These are phyloP conservation scores for Corapipo altera DNA, from an alignment of 2,113 vertebrate species.

Conservation along the genomic window DNA sequence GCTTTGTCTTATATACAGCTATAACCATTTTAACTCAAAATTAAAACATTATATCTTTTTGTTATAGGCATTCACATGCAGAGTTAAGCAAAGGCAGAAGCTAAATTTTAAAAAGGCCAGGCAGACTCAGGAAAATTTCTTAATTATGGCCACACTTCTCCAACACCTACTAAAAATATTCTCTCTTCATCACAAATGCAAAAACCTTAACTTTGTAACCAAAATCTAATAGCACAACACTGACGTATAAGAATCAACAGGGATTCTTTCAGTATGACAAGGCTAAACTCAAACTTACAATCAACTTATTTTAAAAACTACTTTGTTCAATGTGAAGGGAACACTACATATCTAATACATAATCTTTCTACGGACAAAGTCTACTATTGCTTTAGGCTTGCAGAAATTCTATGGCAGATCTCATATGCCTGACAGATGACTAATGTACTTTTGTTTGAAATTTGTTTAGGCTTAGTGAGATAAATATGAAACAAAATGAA, in stretches of 20 bases:
- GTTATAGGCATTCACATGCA: constrained; percentile 57
- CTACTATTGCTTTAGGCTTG: constrained; percentile 42
- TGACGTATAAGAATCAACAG: not conserved
- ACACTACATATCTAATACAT: not conserved
- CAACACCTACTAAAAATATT: not conserved
- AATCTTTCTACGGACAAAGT: constrained; percentile 3
- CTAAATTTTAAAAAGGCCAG: constrained; percentile 45
- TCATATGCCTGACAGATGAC: constrained; percentile 70
- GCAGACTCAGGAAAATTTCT: constrained; percentile 16
- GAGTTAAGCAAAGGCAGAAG: constrained; percentile 57
- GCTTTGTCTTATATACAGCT: constrained; percentile 72
- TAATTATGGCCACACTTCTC: not conserved
- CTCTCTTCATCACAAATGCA: not conserved
- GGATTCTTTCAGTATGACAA: not conserved
- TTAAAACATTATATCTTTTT: constrained; percentile 68
- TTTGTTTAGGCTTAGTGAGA: constrained; percentile 75
- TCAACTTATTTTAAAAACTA: not conserved
- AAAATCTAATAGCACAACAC: not conserved
- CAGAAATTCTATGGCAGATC: constrained; percentile 16
- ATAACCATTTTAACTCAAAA: constrained; percentile 69
- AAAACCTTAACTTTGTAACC: not conserved
- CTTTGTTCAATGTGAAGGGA: not conserved
- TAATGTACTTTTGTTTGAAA: constrained; percentile 74
- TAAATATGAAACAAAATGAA: constrained; percentile 77
- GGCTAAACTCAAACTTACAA: not conserved